These are phyloP conservation scores for Gyps fulvus DNA, from an alignment of 2,113 vertebrate genomes.

Conservation along the genomic window DNA sequence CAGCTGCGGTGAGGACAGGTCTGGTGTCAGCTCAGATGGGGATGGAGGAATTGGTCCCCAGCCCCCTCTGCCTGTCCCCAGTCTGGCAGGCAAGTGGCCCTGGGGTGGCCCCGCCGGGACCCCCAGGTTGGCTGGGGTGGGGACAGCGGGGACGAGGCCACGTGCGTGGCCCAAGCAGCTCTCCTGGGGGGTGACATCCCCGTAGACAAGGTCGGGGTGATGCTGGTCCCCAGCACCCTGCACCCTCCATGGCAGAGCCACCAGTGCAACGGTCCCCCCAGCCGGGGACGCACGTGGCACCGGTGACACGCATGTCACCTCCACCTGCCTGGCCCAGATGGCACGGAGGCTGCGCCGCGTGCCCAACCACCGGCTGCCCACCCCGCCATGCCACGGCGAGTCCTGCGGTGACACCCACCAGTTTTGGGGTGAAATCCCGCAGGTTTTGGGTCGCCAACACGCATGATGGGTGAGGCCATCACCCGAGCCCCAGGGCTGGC, in stretches of 20 bases:
- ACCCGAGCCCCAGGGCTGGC: accelerated
- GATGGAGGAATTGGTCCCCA: background rate
- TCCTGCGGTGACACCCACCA: background rate
- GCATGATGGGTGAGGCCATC: accelerated
- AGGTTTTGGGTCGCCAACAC: accelerated
- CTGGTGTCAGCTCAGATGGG: background rate
- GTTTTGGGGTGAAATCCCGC: background rate
- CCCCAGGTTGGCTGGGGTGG: background rate
- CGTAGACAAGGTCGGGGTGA: background rate
- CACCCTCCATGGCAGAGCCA: accelerated
- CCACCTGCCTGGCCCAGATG: background rate
- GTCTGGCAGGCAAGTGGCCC: accelerated
- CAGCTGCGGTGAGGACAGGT: background rate
- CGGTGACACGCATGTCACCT: accelerated
- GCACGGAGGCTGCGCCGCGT: accelerated
- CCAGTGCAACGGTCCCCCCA: accelerated
- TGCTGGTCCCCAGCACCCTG: background rate
- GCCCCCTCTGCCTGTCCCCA: background rate
- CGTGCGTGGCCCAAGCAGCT: accelerated
- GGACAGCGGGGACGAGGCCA: background rate
- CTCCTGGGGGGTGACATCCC: accelerated
- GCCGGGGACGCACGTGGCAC: background rate
- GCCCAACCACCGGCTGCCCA: accelerated
- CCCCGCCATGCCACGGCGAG: accelerated
- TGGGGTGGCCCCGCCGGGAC: accelerated